These are phyloP conservation scores for Asarcornis scutulata DNA, from an alignment of 2,113 vertebrate species.

Conservation along the genomic window DNA sequence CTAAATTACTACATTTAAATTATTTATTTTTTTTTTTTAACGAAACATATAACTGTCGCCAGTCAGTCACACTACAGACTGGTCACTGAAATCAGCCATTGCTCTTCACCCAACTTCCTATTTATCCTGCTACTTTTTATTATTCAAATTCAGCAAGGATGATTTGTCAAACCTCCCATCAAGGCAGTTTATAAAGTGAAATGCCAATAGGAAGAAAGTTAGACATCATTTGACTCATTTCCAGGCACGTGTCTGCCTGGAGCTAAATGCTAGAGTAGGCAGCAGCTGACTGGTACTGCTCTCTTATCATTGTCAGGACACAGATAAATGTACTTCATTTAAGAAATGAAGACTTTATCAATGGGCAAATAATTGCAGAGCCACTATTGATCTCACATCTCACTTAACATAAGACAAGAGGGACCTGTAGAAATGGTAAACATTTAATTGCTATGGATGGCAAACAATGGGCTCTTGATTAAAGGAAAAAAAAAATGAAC, in stretches of 20 bases:
- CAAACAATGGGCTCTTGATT: neutral
- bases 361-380: slow-evolving; percentile 82
- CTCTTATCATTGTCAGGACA: slow-evolving; percentile 63
- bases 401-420: slow-evolving; percentile 66
- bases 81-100: neutral
- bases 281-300: slow-evolving; percentile 22
- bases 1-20: neutral
- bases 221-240: slow-evolving; percentile 76
- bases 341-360: slow-evolving; percentile 80
- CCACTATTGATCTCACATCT: slow-evolving; percentile 76
- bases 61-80: neutral
- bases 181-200: slow-evolving; percentile 80
- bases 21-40: neutral
- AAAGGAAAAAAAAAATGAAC: neutral
- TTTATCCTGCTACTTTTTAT: slow-evolving; percentile 52
- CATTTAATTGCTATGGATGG: slow-evolving; percentile 37
- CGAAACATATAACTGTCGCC: neutral
- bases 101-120: neutral
- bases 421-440: slow-evolving; percentile 77
- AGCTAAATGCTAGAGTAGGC: slow-evolving; percentile 23
- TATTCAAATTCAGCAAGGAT: slow-evolving; percentile 20
- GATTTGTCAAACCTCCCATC: slow-evolving; percentile 57
- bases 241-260: slow-evolving; percentile 71
- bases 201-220: slow-evolving; percentile 80
- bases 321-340: slow-evolving; percentile 73